Percentiles rank a stretch among this genome's conserved stretches.
phyloP scores from a whole-genome alignment of 2,113 vertebrate genomes.

The Xyrauchen texanus region DNA sequence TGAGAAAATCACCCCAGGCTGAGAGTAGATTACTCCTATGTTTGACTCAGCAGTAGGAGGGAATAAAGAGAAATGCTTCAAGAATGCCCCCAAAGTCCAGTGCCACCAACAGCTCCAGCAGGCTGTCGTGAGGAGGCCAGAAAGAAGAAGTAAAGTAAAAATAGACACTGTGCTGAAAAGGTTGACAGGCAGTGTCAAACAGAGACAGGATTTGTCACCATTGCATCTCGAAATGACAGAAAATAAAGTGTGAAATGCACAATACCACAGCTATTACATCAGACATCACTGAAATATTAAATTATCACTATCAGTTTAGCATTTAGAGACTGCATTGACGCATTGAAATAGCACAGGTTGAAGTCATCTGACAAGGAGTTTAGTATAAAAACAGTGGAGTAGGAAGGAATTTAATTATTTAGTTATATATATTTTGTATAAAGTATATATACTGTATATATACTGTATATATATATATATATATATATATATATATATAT shows the following conservation, averaged over 20 bases:
- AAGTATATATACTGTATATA: no score
- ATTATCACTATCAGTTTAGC: constrained; percentile 2
- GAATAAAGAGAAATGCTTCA: neutral
- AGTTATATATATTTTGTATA: no score
- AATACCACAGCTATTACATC: constrained; percentile 29
- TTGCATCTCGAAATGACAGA: neutral
- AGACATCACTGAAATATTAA: neutral
- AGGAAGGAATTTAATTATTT: neutral
- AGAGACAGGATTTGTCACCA: constrained; percentile 19
- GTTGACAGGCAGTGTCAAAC: constrained; percentile 27
- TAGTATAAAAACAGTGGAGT: neutral
- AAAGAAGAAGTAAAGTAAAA: constrained; percentile 12
- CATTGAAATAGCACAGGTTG: neutral
- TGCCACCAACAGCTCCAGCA: constrained; percentile 18
- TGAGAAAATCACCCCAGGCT: neutral
- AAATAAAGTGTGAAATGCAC: constrained; percentile 3
- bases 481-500: neutral
- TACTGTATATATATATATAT: no score
- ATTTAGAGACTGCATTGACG: neutral
- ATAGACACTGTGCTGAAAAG: constrained; percentile 23
- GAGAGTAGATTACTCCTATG: neutral
- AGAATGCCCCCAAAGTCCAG: constrained; percentile 1
- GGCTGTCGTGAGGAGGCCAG: constrained; percentile 22
- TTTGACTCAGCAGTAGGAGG: constrained; percentile 10
- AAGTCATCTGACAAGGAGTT: neutral